Evolutionary conservation across 2,113 vertebrate genomes (phyloP), one percentile per base, ranked within the genome.

Genomic region (Epinephelus cyanopodus): DNA sequence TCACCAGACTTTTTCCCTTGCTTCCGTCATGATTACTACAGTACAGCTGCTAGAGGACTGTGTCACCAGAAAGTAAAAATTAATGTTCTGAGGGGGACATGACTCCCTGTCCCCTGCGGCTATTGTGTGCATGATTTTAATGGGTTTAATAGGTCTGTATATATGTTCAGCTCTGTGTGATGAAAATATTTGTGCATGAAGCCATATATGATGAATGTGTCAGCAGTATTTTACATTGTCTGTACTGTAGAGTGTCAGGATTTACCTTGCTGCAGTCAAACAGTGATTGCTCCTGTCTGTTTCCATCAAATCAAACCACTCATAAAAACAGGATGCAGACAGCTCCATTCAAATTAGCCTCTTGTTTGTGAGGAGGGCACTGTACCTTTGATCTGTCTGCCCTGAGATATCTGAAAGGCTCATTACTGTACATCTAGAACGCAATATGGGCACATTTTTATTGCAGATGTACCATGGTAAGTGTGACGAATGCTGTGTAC

Each of bases 211-310:
- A 52, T 68, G 27, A 15, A 18, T 37, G 10, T 33, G n/a, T 61
- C 29, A 19, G 58, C 17, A 61, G 58, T 61, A 5, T 47, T 61
- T 39, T 74, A 18, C 39, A 63, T 52, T 23, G 57, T 15, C 27
- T 19, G 13, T 53, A 23, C 13, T 47, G 7, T 15, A 7, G 13
- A 5, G 15, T 42, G 10, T 52, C 37, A 23, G 6, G 19, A 5
- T 68, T 12, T 64, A 17, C 45, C 60, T 56, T 19, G 37, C 50
- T 45, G 7, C 42, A 48, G 53, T 50, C 19, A 9, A 9, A 48
- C 50, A 25, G 14, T 65, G 67, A 72, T n/a, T 64, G 18, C 37
- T 56, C 21, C 60, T 58, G 78, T 63, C 60, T 73, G 68, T 23
- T 64, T 37, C 21, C 63, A 52, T 62, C 21, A 39, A 52, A 45